Base-by-base conservation (phyloP, 2,888 invertebrate species). In the Caenorhabditis japonica region DNA sequence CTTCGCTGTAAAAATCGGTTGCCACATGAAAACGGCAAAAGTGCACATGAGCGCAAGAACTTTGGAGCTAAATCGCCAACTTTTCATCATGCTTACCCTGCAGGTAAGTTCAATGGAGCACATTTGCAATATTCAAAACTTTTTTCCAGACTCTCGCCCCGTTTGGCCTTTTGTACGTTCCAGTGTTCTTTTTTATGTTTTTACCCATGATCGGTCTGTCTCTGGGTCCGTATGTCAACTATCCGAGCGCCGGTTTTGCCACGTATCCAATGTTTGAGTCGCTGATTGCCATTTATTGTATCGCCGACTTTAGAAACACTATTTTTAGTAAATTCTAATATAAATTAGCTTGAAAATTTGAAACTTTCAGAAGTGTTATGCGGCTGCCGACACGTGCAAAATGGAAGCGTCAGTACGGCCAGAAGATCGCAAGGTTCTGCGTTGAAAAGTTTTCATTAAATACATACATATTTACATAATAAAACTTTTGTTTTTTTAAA, bases 271-370 rank as follows among this genome's bases (percentile, higher is more conserved):
- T 15, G 15, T 15, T 55, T 3, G 53, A 55, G 17, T 41, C 53
- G 27, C 10, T 55, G n/a, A 27, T 55, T 13, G 53, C 41, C 15
- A 55, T 55, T 13, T 55, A 19, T 36, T 55, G 39, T 41, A 41
- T 55, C 15, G 10, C 7, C 4, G 53, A 55, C 7, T 55, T 41
- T 30, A 36, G 53, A 17, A 41, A 41, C 15, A 41, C 41, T 19
- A 23, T 43, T 12, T 7, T 2, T 7, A 23, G 17, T 23, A 30
- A 7, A 5, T 30, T 10, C n/a, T n/a, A n/a, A n/a, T n/a, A n/a
- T n/a, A n/a, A n/a, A n/a, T n/a, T n/a, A n/a, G n/a, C n/a, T n/a
- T n/a, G n/a, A n/a, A n/a, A n/a, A n/a, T n/a, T n/a, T n/a, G n/a
- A n/a, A n/a, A n/a, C n/a, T n/a, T n/a, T n/a, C n/a, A n/a, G n/a